Conservation (phyloP, 2,797 vertebrate genomes). For the Gymnocypris eckloni region DNA sequence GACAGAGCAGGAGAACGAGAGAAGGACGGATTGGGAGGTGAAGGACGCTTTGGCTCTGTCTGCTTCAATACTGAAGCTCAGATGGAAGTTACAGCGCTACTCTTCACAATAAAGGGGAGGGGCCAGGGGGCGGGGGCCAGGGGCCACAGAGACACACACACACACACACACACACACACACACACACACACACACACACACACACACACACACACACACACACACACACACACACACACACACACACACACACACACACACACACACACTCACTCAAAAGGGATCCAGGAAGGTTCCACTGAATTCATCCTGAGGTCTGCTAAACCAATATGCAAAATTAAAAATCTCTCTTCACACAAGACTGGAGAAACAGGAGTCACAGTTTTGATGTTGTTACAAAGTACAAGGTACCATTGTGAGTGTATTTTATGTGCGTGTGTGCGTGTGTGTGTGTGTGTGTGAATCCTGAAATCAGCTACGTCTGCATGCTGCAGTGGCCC, state of each 20-base stretch:
- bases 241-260: not conserved
- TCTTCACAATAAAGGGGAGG: conserved; percentile 42
- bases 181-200: conserved; percentile 33
- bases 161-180: conserved; percentile 37
- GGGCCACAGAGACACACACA: conserved; percentile 55
- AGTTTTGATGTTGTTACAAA: conserved; percentile 7
- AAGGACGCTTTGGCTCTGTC: conserved; percentile 15
- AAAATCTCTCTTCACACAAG: not conserved
- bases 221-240: conserved; percentile 30
- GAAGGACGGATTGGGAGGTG: conserved; percentile 5
- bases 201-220: conserved; percentile 34
- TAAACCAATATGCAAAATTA: conserved; percentile 27
- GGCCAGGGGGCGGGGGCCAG: conserved; percentile 25
- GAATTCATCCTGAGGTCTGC: not conserved
- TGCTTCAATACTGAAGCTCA: conserved; percentile 39
- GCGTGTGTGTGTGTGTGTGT: not conserved
- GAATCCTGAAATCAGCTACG: conserved; percentile 30
- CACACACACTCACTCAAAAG: not conserved
- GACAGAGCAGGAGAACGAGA: conserved; percentile 15
- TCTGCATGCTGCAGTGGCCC: conserved; percentile 61
- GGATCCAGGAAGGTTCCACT: not conserved
- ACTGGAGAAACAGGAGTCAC: not conserved
- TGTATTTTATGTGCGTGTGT: not conserved
- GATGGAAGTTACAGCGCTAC: conserved; percentile 48
- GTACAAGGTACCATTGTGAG: conserved; percentile 1